Conservation (phyloP, 2,113 vertebrate genomes). For the Plotosus lineatus region DNA sequence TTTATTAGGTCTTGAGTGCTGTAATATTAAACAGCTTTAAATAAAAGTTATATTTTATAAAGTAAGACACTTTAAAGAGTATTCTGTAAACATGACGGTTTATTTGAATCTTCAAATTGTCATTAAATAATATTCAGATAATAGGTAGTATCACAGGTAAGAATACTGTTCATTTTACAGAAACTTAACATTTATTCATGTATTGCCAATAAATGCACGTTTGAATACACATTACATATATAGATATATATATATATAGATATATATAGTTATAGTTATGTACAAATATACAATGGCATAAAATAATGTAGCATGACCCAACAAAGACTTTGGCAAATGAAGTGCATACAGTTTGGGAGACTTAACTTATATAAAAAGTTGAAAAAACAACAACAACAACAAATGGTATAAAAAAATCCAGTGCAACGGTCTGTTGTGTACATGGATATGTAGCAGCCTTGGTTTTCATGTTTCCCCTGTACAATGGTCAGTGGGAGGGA, state of each 20-base stretch:
- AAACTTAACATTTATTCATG: conserved; percentile 63
- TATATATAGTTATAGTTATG: conserved; percentile 72
- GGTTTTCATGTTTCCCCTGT: conserved; percentile 52
- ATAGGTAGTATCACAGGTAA: conserved; percentile 77
- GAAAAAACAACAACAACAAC: conserved; percentile 67
- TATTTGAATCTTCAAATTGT: conserved; percentile 60
- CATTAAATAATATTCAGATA: conserved; percentile 72
- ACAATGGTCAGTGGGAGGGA: conserved; percentile 59
- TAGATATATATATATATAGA: conserved; percentile 73
- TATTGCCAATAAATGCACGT: conserved; percentile 73
- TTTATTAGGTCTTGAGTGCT: background rate
- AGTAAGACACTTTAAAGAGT: conserved; percentile 7
- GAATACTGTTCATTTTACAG: conserved; percentile 73
- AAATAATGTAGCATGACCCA: conserved; percentile 57
- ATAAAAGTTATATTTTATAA: background rate
- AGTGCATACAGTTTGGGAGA: conserved; percentile 69
- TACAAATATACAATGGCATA: conserved; percentile 71
- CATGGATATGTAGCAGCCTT: conserved; percentile 70
- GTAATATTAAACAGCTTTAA: background rate
- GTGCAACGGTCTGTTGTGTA: conserved; percentile 71
- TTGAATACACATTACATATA: conserved; percentile 74
- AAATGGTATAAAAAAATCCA: conserved; percentile 66
- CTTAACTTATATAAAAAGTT: conserved; percentile 62
- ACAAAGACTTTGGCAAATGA: conserved; percentile 76
- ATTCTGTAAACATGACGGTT: conserved; percentile 26